A percentile compares a stretch with the other conserved stretches of the same genome.
Evolutionary conservation across 1,140 invertebrate species (phyloP).

Genomic region (Marisa cornuarietis): DNA sequence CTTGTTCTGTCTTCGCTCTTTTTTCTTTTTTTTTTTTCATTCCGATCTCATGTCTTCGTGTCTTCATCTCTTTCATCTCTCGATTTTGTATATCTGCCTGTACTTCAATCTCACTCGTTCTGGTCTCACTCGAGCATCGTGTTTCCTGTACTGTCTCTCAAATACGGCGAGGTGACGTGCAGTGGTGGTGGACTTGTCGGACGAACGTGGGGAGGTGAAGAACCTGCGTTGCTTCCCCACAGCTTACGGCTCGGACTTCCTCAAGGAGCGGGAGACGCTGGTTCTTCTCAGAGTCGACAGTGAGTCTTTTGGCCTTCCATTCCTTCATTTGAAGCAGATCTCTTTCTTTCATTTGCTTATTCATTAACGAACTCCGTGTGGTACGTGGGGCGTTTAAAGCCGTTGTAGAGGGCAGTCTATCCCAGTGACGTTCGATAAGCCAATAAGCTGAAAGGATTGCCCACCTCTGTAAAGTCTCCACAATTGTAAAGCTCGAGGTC

Average conservation of each 20-base stretch:
- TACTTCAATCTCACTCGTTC: neutral
- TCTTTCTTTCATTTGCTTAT: neutral
- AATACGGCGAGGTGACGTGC: neutral
- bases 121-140: too few relatives aligned
- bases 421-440: too few relatives aligned
- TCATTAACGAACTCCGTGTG: too few relatives aligned
- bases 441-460: too few relatives aligned
- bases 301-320: neutral
- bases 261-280: constrained; percentile 45
- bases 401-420: too few relatives aligned
- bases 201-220: constrained; percentile 45
- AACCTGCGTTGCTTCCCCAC: constrained; percentile 41
- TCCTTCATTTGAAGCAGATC: neutral
- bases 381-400: too few relatives aligned
- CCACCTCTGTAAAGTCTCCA: too few relatives aligned
- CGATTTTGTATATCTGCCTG: neutral
- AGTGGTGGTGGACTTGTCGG: constrained; percentile 47
- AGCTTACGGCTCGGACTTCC: constrained; percentile 41
- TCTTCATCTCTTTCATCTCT: neutral
- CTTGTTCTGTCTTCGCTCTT: too few relatives aligned
- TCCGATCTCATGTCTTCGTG: neutral
- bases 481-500: too few relatives aligned
- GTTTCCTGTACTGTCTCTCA: too few relatives aligned
- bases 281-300: constrained; percentile 34
- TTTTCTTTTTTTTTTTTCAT: neutral